These are phyloP conservation scores for Tortricodes alternella DNA, from an alignment of 2,888 invertebrate species.

Conservation along the genomic window DNA sequence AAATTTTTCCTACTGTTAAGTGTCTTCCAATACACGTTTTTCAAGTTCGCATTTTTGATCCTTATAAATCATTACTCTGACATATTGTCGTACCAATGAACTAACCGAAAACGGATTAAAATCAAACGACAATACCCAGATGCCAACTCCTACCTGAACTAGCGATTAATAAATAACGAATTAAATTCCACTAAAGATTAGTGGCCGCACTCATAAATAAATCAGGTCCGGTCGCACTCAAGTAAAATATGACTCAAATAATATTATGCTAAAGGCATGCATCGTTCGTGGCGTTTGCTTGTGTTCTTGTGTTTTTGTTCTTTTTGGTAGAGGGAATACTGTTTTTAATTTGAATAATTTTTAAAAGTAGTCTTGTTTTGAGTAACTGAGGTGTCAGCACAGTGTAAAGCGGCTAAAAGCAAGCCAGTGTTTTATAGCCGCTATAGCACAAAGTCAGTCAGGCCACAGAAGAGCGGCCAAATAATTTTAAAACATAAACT, in stretches of 20 bases:
- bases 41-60: background rate
- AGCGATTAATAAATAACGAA: slow-evolving; percentile 69
- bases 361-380: background rate
- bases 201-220: slow-evolving; percentile 74
- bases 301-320: slow-evolving; percentile 8
- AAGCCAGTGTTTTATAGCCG: no score
- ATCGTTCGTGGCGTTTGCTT: slow-evolving; percentile 32
- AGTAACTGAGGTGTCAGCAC: background rate
- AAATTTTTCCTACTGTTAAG: no score
- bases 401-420: no score
- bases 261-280: slow-evolving; percentile 70
- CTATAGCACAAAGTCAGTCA: no score
- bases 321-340: slow-evolving; percentile 15
- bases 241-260: slow-evolving; percentile 78
- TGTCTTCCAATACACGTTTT: no score
- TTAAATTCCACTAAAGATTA: slow-evolving; percentile 79
- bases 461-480: no score
- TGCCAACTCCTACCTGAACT: slow-evolving; percentile 10
- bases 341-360: background rate
- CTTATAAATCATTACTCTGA: background rate
- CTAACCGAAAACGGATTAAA: background rate
- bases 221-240: slow-evolving; percentile 66
- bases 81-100: background rate
- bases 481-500: no score
- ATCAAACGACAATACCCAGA: background rate